A percentile compares a stretch with the other conserved stretches of the same genome.
Conservation (phyloP, 2,797 vertebrate genomes). For the Lerista edwardsae region DNA sequence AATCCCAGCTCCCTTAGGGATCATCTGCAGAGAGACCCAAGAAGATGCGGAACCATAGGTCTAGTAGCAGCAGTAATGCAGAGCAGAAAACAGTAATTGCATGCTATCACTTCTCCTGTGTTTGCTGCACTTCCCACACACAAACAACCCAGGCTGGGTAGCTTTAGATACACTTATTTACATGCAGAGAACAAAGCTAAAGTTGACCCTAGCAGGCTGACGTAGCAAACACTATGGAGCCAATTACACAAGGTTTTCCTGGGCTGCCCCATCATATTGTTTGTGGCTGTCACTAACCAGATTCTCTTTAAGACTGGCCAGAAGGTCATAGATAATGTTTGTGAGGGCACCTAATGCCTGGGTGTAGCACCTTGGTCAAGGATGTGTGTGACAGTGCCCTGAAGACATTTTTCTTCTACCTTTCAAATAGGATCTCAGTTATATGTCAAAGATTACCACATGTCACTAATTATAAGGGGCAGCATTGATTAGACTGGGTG, state of each 20-base stretch:
- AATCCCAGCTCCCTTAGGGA: neutral
- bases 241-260: neutral
- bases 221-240: neutral
- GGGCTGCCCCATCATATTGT: no score
- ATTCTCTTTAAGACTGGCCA: neutral
- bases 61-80: neutral
- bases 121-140: neutral
- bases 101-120: neutral
- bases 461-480: neutral
- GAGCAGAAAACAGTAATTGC: neutral
- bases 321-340: neutral
- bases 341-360: neutral
- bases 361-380: neutral
- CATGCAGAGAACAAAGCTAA: neutral
- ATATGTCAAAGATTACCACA: neutral
- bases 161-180: neutral
- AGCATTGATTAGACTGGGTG: neutral
- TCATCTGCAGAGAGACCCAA: neutral
- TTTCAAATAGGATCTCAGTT: neutral
- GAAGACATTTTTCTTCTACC: conserved; percentile 21
- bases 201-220: neutral
- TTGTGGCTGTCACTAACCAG: neutral
- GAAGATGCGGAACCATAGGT: neutral
- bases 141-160: neutral
- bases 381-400: neutral